Base-by-base conservation (phyloP, 1,140 invertebrate genomes). In the Nephila pilipes region DNA sequence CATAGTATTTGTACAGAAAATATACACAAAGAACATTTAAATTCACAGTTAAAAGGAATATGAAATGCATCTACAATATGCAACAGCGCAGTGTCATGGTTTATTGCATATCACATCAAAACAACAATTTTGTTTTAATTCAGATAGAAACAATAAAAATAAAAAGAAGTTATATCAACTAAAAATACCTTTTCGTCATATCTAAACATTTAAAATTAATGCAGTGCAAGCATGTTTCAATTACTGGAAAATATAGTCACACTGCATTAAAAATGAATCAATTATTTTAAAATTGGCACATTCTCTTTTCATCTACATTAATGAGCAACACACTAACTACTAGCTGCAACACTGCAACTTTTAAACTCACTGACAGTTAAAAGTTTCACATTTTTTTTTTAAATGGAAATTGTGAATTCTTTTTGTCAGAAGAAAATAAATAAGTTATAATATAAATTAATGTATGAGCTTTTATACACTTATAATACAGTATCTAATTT, bases 211-310 rank as follows among this genome's bases (percentile, higher is more conserved):
- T 54, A 83, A 25, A 29, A 55, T n/a, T 65, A 65, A 65, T 25
- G n/a, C n/a, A 65, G 12, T 25, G n/a, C 63, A 65, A 65, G n/a
- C n/a, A 65, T 65, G 63, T n/a, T 65, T 65, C 22, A 25, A 2
- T 65, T 46, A 46, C n/a, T 65, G 14, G 63, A 65, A 25, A 46
- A 65, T 25, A 65, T 65, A 65, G 25, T 25, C 25, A 25, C 63
- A 65, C 22, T 65, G 29, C 16, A 75, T 18, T 75, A 75, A 32
- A 32, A 75, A 75, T 36, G 69, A 83, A 83, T 83, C 2, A 83
- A 12, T 54, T 83, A 46, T 55, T 83, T 83, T 83, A 83, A 83
- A 83, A 83, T 83, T 83, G 81, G 81, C 81, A 83, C 81, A 57
- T 54, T 83, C 46, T 55, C 22, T 83, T 83, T 36, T 32, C 25